phyloP scores from a whole-genome alignment of 2,113 vertebrate species.

The Apteryx owenii region DNA sequence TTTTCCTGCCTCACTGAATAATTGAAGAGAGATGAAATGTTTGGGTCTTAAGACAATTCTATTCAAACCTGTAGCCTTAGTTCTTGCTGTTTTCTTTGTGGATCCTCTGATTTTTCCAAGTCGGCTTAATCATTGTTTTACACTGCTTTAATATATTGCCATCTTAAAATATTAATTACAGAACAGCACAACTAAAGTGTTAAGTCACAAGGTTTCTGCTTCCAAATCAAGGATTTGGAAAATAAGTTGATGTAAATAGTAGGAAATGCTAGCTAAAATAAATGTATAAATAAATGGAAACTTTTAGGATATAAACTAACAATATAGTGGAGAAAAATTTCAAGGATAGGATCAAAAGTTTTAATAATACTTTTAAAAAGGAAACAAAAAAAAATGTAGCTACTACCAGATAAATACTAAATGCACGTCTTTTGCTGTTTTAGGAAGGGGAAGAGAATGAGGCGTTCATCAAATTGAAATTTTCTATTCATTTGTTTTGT shows the following conservation, averaged over 20 bases:
- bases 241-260: not conserved
- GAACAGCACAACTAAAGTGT: not conserved
- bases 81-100: not conserved
- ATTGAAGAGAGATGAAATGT: not conserved
- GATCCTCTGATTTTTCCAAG: not conserved
- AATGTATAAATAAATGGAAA: not conserved
- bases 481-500: not conserved
- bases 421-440: fast-evolving
- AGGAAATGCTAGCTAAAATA: not conserved
- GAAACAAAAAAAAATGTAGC: not conserved
- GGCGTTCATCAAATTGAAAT: not conserved
- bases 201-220: not conserved
- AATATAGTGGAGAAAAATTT: not conserved
- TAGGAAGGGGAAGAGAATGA: not conserved
- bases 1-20: not conserved
- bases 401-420: not conserved
- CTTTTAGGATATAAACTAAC: not conserved
- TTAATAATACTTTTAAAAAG: not conserved
- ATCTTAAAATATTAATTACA: not conserved
- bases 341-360: not conserved
- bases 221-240: not conserved
- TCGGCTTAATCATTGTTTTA: not conserved
- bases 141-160: not conserved
- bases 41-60: not conserved
- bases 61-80: not conserved